Base-by-base conservation (phyloP, 2,888 invertebrate genomes). In the Galeruca laticollis region DNA sequence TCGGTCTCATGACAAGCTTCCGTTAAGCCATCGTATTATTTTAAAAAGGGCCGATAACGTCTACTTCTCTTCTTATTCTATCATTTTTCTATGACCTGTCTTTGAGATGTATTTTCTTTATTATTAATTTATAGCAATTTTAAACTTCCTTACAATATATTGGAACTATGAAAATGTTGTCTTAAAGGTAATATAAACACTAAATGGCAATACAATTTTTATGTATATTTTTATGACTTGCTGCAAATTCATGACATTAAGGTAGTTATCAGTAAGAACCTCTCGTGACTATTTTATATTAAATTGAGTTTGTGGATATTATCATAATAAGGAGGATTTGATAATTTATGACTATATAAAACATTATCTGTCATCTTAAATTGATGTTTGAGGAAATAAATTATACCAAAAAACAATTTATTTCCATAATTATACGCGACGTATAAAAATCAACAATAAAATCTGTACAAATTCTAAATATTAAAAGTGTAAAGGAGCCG, bases 251-350 rank as follows among this genome's bases (percentile, higher is more conserved):
- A 37, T 37, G 37, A 9, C 10, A 37, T 47, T 15, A 21, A 31
- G 52, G 11, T 52, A 26, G 52, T 52, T 54, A 18, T 31, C 31
- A 54, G 52, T n/a, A 54, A 31, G 4, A 54, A 54, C 26, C 31
- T 56, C 18, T 56, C 56, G 56, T 56, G 56, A 56, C 56, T 35
- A 9, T 35, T 18, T 56, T 56, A 35, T 56, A 56, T 56, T 26
- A 56, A 56, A 56, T 33, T 33, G 56, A 56, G 18, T 33, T 56
- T 21, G 33, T 33, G 3, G 56, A 35, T 15, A 56, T 56, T 18
- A 18, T 18, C 18, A 56, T 56, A 56, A 56, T 18, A 33, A 33
- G 56, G 56, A 33, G 26, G 31, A 15, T 31, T 31, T 21, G 6
- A 31, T 15, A 54, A 56, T 56, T 56, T 35, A 56, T 35, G 31